Conservation (phyloP, 2,888 invertebrate species). For the Cosmia trapezina region DNA sequence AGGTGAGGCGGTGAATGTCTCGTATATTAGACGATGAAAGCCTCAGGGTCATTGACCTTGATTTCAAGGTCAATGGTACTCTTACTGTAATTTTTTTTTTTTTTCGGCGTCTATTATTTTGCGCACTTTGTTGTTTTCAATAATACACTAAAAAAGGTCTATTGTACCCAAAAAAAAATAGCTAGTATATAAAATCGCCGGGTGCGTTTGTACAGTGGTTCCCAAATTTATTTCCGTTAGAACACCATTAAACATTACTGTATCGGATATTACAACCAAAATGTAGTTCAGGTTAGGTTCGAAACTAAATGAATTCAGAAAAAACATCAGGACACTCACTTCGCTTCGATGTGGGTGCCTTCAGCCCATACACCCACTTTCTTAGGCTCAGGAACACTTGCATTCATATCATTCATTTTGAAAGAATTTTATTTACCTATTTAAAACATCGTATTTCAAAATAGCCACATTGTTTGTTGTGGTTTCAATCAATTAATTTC, state of each 20-base stretch:
- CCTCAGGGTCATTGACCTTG: too few relatives aligned
- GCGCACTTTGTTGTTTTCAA: too few relatives aligned
- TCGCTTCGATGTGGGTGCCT: constrained; percentile 84
- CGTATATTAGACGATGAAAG: too few relatives aligned
- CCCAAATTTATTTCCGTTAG: background rate
- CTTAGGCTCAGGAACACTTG: constrained; percentile 82
- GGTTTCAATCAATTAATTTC: too few relatives aligned
- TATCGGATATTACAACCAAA: background rate
- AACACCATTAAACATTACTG: background rate
- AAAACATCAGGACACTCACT: constrained; percentile 72
- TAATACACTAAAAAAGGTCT: too few relatives aligned
- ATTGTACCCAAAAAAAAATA: too few relatives aligned
- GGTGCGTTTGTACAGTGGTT: too few relatives aligned
- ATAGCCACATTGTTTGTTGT: background rate
- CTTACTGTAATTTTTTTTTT: too few relatives aligned
- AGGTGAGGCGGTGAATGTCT: too few relatives aligned
- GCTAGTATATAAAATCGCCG: too few relatives aligned
- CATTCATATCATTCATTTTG: constrained; percentile 78
- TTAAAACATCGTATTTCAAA: constrained; percentile 64
- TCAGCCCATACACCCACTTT: constrained; percentile 88
- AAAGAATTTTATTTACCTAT: background rate
- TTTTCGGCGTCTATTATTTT: too few relatives aligned
- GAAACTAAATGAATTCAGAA: background rate
- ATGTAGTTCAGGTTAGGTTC: background rate
- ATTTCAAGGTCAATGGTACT: too few relatives aligned